Base-by-base conservation (phyloP, 2,888 invertebrate genomes). In the Anoncus sp. region DNA sequence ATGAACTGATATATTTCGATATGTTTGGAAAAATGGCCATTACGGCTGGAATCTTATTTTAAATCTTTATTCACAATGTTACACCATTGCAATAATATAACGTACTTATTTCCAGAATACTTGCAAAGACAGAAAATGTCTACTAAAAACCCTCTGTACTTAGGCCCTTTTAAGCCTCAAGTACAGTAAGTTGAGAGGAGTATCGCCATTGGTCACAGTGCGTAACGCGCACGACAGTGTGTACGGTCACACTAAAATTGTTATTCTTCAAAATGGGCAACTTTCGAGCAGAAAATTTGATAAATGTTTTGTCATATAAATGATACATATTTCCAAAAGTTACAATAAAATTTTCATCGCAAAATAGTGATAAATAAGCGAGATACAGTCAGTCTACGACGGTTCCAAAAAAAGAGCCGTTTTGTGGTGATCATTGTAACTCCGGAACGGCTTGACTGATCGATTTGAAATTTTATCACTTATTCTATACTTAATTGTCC, bases 171-270 rank as follows among this genome's bases (percentile, higher is more conserved):
- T 31, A 31, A 31, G 31, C 45, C 45, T 45, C 45, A 45, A 16
- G 18, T 45, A 45, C 16, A 45, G 45, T 7, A 45, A 45, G 16
- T 45, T 45, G 45, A 45, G 45, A 4, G 45, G 45, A 45, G 45
- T 45, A 45, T 45, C 45, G 45, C 45, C 45, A 45, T 45, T 45
- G 16, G 18, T 45, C 45, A 45, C 45, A 45, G 45, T 45, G 18
- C 45, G 45, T 45, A 45, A 45, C 45, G 45, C 45, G 18, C 45
- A 45, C 45, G 45, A 45, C 18, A 45, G 45, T 3, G 45, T 45
- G 45, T 16, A 45, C 45, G 45, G 45, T 45, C 7, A 45, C 40
- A 3, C 45, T 45, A 45, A 45, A 45, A 45, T 45, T 16, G 45
- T 45, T 18, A 45, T 45, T 45, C 14, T 45, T 18, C 45, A 45